Conservation (phyloP, 2,888 invertebrate species). For the Lasioglossum vierecki region DNA sequence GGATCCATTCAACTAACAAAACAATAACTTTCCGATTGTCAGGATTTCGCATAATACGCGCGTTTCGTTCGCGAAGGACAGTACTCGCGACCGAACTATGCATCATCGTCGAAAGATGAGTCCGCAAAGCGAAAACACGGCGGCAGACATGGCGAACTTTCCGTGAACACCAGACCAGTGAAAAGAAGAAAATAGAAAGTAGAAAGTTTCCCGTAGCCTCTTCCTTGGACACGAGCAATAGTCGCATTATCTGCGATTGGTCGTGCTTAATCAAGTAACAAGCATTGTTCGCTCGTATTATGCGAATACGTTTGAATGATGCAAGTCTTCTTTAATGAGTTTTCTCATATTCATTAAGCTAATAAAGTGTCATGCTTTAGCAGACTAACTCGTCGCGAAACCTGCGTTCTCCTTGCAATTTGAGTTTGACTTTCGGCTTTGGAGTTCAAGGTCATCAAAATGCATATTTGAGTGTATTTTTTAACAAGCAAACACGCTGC, state of each 20-base stretch:
- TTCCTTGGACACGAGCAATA: not conserved
- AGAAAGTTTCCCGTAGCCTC: not conserved
- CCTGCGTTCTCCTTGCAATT: too few relatives aligned
- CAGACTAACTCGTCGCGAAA: not conserved
- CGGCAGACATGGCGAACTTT: not conserved
- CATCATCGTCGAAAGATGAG: not conserved
- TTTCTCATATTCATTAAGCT: not conserved
- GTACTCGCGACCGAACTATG: not conserved
- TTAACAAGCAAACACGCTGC: too few relatives aligned
- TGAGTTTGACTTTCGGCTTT: too few relatives aligned
- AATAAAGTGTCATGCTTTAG: not conserved
- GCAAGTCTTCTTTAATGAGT: not conserved
- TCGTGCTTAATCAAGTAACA: not conserved
- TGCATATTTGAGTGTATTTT: too few relatives aligned
- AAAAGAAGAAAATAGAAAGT: not conserved
- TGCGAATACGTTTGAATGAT: not conserved
- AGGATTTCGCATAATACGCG: not conserved
- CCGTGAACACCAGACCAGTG: not conserved
- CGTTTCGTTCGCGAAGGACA: not conserved
- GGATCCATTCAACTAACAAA: conserved; percentile 9
- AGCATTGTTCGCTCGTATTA: not conserved
- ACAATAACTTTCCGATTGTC: conserved; percentile 3
- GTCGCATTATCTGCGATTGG: not conserved
- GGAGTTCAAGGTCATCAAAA: too few relatives aligned
- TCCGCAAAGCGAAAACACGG: not conserved